phyloP scores from a whole-genome alignment of 1,140 invertebrate species.

The Drosophila ercepeae region DNA sequence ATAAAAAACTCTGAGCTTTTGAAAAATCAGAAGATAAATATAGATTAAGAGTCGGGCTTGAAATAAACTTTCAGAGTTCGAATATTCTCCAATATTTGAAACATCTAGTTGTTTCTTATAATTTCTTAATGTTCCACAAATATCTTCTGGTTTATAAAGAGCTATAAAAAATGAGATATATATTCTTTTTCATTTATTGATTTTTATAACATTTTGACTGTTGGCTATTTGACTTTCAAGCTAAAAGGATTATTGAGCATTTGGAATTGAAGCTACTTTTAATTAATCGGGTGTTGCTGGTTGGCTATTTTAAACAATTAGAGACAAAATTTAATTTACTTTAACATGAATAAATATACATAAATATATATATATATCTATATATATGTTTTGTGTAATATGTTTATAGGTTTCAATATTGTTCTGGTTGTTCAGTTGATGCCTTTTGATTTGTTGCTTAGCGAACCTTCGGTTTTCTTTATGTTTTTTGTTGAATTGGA shows the following conservation, averaged over 20 bases:
- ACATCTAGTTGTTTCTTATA: too few relatives aligned
- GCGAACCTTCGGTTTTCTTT: constrained; percentile 39
- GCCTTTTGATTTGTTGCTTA: constrained; percentile 58
- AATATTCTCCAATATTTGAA: too few relatives aligned
- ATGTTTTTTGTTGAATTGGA: constrained; percentile 12
- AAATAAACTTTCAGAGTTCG: too few relatives aligned
- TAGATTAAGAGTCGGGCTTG: background rate
- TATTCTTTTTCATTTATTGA: constrained; percentile 54
- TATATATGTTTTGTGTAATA: constrained; percentile 7
- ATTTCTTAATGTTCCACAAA: too few relatives aligned
- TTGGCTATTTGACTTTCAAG: constrained; percentile 73
- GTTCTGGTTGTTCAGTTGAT: constrained; percentile 50
- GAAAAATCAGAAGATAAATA: background rate
- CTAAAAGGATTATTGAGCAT: constrained; percentile 74
- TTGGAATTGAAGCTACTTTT: constrained; percentile 65
- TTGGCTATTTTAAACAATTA: constrained; percentile 63
- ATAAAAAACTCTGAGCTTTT: background rate
- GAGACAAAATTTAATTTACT: constrained; percentile 47
- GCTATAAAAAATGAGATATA: constrained; percentile 9
- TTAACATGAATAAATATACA: constrained; percentile 63
- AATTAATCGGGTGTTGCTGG: constrained; percentile 53
- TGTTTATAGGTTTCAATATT: constrained; percentile 48
- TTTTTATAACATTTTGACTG: constrained; percentile 73
- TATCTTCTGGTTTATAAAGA: background rate
- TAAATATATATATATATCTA: too few relatives aligned